phyloP scores from a whole-genome alignment of 2,888 invertebrate genomes.

The Yponomeuta sedellus region DNA sequence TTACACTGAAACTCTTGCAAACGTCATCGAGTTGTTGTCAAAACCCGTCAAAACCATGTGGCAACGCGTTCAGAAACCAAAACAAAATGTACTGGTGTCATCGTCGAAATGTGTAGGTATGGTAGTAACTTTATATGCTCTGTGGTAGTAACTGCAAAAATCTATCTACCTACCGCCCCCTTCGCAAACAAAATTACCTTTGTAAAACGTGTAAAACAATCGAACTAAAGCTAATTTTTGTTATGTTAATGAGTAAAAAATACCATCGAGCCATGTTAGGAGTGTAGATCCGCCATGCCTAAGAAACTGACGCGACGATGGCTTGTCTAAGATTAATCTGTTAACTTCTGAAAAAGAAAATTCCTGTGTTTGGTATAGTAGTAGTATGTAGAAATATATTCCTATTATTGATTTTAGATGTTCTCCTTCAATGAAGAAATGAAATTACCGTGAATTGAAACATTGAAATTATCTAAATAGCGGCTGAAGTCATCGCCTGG shows the following conservation, averaged over 20 bases:
- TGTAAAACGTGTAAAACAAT: no score
- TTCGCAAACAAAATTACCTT: no score
- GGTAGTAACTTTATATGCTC: no score
- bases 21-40: neutral
- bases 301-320: no score
- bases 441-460: neutral
- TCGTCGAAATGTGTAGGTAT: no score
- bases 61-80: neutral
- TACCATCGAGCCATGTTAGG: no score
- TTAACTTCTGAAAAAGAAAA: neutral
- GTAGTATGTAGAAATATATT: neutral
- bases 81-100: no score
- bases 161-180: no score
- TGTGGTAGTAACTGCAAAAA: no score
- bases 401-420: neutral
- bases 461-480: neutral
- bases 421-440: neutral
- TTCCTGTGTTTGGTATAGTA: neutral
- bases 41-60: conserved; percentile 1
- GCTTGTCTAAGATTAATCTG: neutral
- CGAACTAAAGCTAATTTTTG: no score
- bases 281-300: no score
- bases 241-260: no score
- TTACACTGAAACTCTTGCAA: neutral
- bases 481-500: neutral